These are phyloP conservation scores for Brachionus sp. DNA, from an alignment of 1,140 invertebrate species.

Conservation along the genomic window DNA sequence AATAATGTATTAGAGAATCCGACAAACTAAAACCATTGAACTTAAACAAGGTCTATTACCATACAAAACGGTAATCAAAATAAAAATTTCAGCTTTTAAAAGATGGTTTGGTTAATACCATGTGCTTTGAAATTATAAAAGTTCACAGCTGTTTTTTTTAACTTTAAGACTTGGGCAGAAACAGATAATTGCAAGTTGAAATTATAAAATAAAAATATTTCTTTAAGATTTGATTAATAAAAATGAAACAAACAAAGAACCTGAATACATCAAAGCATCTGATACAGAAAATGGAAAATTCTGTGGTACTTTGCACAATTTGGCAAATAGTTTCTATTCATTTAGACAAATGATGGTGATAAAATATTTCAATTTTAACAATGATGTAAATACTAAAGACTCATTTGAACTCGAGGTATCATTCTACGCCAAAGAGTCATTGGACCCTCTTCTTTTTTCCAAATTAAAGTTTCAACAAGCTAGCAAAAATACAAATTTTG, in stretches of 20 bases:
- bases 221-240: background rate
- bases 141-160: too few species aligned
- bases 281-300: background rate
- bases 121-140: too few species aligned
- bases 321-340: constrained; percentile 28
- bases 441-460: constrained; percentile 20
- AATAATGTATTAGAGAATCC: too few species aligned
- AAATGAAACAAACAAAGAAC: background rate
- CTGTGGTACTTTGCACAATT: constrained; percentile 21
- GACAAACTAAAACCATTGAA: too few species aligned
- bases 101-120: too few species aligned
- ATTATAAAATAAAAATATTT: background rate
- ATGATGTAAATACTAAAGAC: background rate
- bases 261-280: background rate
- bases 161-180: too few species aligned
- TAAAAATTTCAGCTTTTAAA: too few species aligned
- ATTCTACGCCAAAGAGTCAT: background rate
- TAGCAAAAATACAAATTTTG: background rate
- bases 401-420: constrained; percentile 19
- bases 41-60: too few species aligned
- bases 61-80: too few species aligned
- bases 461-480: constrained; percentile 18
- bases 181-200: too few species aligned
- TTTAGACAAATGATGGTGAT: background rate
- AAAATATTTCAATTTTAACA: constrained; percentile 4